Conservation (phyloP, 2,113 vertebrate species). For the Varanus komodoensis region DNA sequence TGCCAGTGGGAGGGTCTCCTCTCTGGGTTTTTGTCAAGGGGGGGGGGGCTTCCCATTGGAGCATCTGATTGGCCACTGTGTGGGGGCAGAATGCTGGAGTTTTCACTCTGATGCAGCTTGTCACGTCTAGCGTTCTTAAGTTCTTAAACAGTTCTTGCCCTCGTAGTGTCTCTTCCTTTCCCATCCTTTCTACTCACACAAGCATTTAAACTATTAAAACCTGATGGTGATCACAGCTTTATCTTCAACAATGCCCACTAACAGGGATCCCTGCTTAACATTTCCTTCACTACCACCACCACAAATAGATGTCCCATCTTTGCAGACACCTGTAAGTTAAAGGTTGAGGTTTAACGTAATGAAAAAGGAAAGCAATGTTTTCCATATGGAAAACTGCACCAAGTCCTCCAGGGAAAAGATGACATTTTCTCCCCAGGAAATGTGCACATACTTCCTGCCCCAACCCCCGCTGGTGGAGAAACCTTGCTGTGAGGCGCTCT, state of each 20-base stretch:
- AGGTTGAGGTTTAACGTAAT: background rate
- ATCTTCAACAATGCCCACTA: background rate
- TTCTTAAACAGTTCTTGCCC: background rate
- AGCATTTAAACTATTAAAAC: background rate
- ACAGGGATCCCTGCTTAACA: background rate
- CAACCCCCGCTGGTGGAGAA: background rate
- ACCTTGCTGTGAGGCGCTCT: background rate
- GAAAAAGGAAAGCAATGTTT: background rate
- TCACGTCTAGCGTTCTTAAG: no score
- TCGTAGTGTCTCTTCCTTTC: background rate
- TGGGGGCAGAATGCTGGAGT: no score
- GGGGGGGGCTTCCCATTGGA: no score
- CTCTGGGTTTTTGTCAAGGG: no score
- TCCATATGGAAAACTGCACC: background rate
- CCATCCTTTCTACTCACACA: background rate
- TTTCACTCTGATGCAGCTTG: no score
- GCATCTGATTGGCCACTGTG: no score
- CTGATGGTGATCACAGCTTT: background rate
- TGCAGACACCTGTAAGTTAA: background rate
- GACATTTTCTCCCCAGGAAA: slow-evolving; percentile 29
- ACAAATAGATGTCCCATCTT: background rate
- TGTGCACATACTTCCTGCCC: background rate
- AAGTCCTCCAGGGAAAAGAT: slow-evolving; percentile 10
- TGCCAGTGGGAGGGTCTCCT: no score
- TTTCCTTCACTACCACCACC: background rate